Percentiles rank a stretch among this genome's conserved stretches.
Evolutionary conservation across 2,888 invertebrate genomes (phyloP).

Genomic region (Coronaproctus castanopsis): DNA sequence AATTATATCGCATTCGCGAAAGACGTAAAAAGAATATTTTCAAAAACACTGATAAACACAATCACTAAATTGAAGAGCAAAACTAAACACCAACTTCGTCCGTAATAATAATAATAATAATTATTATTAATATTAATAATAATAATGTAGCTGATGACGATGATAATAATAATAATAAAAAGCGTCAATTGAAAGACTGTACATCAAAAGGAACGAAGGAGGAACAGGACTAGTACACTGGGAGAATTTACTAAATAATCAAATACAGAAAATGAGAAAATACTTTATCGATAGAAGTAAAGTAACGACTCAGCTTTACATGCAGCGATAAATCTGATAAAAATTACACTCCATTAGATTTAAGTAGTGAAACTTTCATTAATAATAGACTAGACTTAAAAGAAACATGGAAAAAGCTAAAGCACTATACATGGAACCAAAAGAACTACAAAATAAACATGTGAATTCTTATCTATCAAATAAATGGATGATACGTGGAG

Average conservation of each 20-base stretch:
- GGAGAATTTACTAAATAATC: not conserved
- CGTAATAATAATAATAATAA: no score
- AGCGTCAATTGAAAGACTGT: not conserved
- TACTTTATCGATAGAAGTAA: not conserved
- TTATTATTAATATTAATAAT: no score
- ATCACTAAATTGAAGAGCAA: no score
- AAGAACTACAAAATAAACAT: not conserved
- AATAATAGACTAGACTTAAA: not conserved
- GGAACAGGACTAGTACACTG: not conserved
- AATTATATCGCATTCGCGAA: no score
- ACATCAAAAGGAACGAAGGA: not conserved
- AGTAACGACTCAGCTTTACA: not conserved
- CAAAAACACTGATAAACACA: no score
- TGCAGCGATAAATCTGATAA: not conserved
- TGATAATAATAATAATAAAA: no score
- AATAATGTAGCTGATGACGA: no score
- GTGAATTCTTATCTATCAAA: not conserved
- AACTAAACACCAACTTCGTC: no score
- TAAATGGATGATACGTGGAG: not conserved
- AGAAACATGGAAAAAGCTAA: not conserved
- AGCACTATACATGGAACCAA: not conserved
- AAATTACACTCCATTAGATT: not conserved
- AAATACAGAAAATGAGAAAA: not conserved
- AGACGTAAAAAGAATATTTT: no score
- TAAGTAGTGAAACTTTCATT: not conserved